These are phyloP conservation scores for Ormia ochracea DNA, from an alignment of 2,888 invertebrate genomes.

Conservation along the genomic window DNA sequence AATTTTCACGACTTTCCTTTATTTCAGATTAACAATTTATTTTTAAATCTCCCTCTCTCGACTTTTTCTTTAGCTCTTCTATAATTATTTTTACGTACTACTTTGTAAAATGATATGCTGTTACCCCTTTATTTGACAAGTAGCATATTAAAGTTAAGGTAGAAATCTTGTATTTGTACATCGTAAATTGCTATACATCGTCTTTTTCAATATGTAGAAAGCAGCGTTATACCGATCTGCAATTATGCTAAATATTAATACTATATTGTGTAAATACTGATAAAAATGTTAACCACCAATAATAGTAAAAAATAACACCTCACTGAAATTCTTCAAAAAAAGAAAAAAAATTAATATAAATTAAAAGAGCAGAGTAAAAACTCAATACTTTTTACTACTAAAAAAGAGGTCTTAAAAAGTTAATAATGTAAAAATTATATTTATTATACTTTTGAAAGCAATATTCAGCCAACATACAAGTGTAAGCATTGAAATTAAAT, in stretches of 20 bases:
- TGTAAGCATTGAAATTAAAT: conserved; percentile 19
- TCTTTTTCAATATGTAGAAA: not conserved
- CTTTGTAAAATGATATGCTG: no score
- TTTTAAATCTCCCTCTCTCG: no score
- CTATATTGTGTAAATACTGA: not conserved
- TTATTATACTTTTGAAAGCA: conserved; percentile 22
- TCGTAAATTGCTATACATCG: no score
- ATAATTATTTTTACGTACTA: no score
- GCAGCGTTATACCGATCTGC: not conserved
- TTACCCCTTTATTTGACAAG: no score
- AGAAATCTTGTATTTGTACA: no score
- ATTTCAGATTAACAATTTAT: no score
- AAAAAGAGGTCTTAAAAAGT: conserved; percentile 23
- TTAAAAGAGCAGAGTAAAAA: no score
- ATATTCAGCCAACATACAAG: conserved; percentile 28
- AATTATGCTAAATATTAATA: not conserved
- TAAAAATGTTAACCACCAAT: conserved; percentile 27
- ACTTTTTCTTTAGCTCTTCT: no score
- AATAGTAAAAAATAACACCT: conserved; percentile 66
- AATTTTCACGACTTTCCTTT: no score
- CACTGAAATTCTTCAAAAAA: conserved; percentile 74
- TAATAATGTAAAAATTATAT: conserved; percentile 21
- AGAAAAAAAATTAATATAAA: conserved; percentile 10
- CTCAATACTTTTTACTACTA: not conserved
- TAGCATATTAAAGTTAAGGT: no score